Conservation (phyloP, 23 tunicate genomes). For the Oikopleura albicans region DNA sequence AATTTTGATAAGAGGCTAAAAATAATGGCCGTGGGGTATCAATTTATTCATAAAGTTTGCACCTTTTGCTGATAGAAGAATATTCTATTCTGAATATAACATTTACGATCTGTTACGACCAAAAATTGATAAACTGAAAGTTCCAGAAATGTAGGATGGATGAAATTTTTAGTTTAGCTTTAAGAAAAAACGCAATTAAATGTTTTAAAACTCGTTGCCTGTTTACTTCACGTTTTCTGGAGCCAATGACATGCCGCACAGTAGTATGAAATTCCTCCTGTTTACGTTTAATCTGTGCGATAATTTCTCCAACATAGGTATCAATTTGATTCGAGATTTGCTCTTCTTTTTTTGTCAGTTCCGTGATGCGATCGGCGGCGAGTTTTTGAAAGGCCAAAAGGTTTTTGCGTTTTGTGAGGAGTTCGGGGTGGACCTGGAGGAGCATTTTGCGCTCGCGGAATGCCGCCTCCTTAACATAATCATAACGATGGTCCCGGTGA, state of each 20-base stretch:
- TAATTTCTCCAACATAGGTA: background rate
- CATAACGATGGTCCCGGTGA: conserved; percentile 55
- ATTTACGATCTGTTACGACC: too few relatives aligned
- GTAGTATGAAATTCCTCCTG: background rate
- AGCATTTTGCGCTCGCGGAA: background rate
- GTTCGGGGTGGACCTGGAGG: background rate
- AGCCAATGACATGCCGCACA: background rate
- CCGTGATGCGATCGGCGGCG: background rate
- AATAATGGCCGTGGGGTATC: too few relatives aligned
- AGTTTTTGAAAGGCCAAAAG: background rate
- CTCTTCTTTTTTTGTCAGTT: background rate
- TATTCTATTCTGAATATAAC: too few relatives aligned
- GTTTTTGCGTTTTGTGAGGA: background rate
- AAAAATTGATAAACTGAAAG: too few relatives aligned
- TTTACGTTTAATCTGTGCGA: background rate
- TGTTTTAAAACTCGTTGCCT: too few relatives aligned
- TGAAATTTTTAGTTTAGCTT: too few relatives aligned
- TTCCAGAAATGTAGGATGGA: too few relatives aligned
- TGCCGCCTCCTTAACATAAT: background rate
- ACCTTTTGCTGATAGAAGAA: too few relatives aligned
- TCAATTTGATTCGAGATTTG: background rate
- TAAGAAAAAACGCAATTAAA: too few relatives aligned
- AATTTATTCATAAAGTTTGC: too few relatives aligned
- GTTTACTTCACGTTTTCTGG: background rate
- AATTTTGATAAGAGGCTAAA: too few relatives aligned